Percentiles rank a stretch among this genome's conserved stretches.
Conservation (phyloP, 2,888 invertebrate genomes). For the Cheilosia scutellata region DNA sequence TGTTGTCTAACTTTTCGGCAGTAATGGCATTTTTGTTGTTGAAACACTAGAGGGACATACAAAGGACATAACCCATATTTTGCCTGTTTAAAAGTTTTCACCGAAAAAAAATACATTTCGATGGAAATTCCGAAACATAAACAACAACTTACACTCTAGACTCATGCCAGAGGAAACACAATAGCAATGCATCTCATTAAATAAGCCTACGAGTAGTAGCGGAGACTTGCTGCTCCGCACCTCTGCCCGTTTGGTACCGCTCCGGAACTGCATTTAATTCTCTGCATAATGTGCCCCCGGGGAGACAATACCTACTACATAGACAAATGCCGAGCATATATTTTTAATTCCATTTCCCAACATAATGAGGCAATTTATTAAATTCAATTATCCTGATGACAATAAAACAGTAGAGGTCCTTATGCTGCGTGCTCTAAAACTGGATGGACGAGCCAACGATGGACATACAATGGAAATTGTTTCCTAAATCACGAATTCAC, state of each 20-base stretch:
- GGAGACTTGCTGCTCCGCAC: conserved; percentile 18
- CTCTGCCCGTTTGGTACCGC: not conserved
- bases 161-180: conserved; percentile 18
- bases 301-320: conserved; percentile 32
- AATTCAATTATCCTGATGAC: conserved; percentile 84
- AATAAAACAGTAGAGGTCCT: conserved; percentile 77
- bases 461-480: conserved; percentile 67
- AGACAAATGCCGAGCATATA: conserved; percentile 48
- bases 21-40: conserved; percentile 67
- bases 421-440: conserved; percentile 28
- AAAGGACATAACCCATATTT: conserved; percentile 72
- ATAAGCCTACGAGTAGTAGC: conserved; percentile 59
- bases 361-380: conserved; percentile 84
- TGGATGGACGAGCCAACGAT: conserved; percentile 35
- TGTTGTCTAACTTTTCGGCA: conserved; percentile 67
- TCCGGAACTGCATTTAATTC: conserved; percentile 72
- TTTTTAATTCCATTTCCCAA: conserved; percentile 76
- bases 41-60: conserved; percentile 43
- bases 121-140: conserved; percentile 28
- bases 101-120: conserved; percentile 3
- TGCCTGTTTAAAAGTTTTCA: conserved; percentile 39
- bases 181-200: conserved; percentile 73
- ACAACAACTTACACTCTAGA: conserved; percentile 50
- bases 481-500: conserved; percentile 76
- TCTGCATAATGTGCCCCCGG: conserved; percentile 71